A percentile compares a stretch with the other conserved stretches of the same genome.
Conservation (phyloP, 2,797 vertebrate species). For the Channa striata region DNA sequence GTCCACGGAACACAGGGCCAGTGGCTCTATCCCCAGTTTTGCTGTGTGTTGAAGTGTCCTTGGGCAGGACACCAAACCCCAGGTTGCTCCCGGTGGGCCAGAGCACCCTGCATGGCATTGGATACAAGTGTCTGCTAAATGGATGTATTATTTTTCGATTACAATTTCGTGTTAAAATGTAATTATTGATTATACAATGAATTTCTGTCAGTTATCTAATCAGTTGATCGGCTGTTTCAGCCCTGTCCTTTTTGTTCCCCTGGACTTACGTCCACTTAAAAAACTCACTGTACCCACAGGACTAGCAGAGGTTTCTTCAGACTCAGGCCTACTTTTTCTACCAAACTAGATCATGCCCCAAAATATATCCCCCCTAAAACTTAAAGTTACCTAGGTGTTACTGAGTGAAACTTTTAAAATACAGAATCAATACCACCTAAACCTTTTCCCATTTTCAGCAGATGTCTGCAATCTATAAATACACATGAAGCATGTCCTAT, state of each 20-base stretch:
- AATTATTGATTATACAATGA: not conserved
- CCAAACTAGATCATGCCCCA: constrained; percentile 73
- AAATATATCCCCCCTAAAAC: constrained; percentile 59
- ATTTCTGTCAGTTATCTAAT: not conserved
- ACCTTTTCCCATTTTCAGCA: constrained; percentile 73
- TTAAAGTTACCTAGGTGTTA: constrained; percentile 61
- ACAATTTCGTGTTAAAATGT: not conserved
- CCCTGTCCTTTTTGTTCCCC: not conserved
- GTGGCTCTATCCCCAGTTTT: no score
- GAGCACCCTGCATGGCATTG: no score
- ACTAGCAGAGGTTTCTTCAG: constrained; percentile 40
- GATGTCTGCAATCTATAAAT: constrained; percentile 82
- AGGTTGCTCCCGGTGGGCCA: no score
- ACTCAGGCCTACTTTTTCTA: constrained; percentile 70
- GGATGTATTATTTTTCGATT: not conserved
- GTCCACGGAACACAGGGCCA: no score
- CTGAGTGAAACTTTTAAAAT: constrained; percentile 72
- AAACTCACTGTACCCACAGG: constrained; percentile 52
- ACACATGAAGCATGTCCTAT: constrained; percentile 84
- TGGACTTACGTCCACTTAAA: constrained; percentile 26
- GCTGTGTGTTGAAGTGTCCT: no score
- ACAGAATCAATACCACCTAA: constrained; percentile 70
- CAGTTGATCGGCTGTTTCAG: not conserved
- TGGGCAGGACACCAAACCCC: no score
- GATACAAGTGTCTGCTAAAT: no score